Evolutionary conservation across 2,888 invertebrate species (phyloP), one percentile per base, ranked within the genome.

Genomic region (Drepana falcataria): DNA sequence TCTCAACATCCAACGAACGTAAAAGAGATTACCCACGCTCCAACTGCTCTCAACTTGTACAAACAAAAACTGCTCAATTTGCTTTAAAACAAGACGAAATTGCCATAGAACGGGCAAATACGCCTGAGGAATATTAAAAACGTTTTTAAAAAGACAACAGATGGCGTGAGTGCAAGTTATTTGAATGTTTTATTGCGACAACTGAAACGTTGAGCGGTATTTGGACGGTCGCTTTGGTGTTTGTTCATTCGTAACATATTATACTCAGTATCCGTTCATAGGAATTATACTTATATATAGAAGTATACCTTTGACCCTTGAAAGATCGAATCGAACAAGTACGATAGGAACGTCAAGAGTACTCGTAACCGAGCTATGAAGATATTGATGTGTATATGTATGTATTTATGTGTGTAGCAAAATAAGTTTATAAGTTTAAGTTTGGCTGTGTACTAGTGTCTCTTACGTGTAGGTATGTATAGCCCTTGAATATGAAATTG

Each of bases 1-100:
- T 83, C 84, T 85, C 83, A 37, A 82, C 85, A 86, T 84, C 83
- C 80, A 82, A 87, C 88, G 85, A 87, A 87, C 87, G 85, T 79
- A 85, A 89, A 89, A 83, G 85, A 87, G 88, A 90, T 90, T 91
- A 90, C 87, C 83, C 70, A 79, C 84, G 87, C 87, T 86, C 85
- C 83, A 82, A 83, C 86, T 87, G 88, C 78, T 84, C 81, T 79
- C 83, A 85, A 87, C 87, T 89, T 89, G 85, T 83, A 87, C 82
- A 88, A 87, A 88, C 87, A 90, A 88, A 90, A 83, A 87, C 82
- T 81, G 64, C 84, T 78, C 82, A 83, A 87, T 84, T 86, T 79
- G 80, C 75, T 87, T 85, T 83, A 85, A 84, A 87, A 85, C 81
- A 85, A 81, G 74, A 71, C 77, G 77, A 82, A 83, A 87, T 88